These are phyloP conservation scores for Polypterus senegalus DNA, from an alignment of 2,113 vertebrate species.

Conservation along the genomic window DNA sequence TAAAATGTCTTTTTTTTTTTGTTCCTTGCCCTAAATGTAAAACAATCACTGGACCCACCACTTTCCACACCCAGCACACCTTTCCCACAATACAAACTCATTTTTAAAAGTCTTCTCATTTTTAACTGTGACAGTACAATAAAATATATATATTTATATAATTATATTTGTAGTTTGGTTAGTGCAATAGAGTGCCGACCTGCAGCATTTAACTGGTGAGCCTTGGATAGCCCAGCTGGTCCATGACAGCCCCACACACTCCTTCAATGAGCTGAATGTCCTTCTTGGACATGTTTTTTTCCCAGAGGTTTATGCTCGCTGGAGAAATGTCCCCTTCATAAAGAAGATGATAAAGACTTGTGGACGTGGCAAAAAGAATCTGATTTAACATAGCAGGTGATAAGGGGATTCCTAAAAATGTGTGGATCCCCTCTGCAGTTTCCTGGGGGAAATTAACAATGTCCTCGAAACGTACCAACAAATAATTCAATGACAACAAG, in stretches of 20 bases:
- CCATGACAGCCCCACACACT: constrained; percentile 75
- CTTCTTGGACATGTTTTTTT: constrained; percentile 61
- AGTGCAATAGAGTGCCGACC: constrained; percentile 46
- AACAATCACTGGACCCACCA: no score
- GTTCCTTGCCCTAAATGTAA: no score
- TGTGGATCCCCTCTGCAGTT: constrained; percentile 66
- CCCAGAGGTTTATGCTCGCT: constrained; percentile 66
- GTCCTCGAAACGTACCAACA: constrained; percentile 80
- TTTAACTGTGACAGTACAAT: no score
- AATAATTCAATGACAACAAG: constrained; percentile 56
- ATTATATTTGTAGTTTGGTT: no score
- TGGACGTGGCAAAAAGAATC: constrained; percentile 86
- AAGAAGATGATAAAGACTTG: constrained; percentile 81
- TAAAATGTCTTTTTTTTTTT: no score
- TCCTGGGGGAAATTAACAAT: constrained; percentile 73
- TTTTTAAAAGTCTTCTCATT: no score
- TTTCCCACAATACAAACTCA: no score
- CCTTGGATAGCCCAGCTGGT: constrained; percentile 70
- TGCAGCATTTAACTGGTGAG: constrained; percentile 64
- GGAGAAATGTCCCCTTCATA: constrained; percentile 87
- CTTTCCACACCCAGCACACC: no score
- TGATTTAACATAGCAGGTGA: constrained; percentile 83
- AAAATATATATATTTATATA: no score
- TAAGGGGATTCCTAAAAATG: constrained; percentile 81
- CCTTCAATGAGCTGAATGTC: constrained; percentile 73